Base-by-base conservation (phyloP, 2,888 invertebrate species). In the Ochropleura plecta region DNA sequence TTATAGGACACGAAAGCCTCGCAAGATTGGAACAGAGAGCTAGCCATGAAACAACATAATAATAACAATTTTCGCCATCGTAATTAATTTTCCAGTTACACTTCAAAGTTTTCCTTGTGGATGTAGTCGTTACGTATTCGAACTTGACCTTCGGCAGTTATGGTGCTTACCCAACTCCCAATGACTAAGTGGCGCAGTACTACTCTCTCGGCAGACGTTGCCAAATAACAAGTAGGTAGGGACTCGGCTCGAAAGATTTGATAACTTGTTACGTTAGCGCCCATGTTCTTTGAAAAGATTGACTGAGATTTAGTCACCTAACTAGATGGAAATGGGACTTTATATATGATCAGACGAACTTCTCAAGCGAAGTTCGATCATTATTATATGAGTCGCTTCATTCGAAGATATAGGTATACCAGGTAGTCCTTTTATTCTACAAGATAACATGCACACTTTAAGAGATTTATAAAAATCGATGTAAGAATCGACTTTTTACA, bases 121-220 rank as follows among this genome's bases (percentile, higher is more conserved):
- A 30, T 2, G 46, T 67, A 14, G 48, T n/a, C 14, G 20, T 68
- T 53, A 59, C 20, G 20, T 65, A 12, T 48, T 63, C 14, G 10
- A 3, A 49, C 49, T 68, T 79, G 80, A 80, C 75, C 80, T 79
- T 75, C 51, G 55, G 73, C 64, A 49, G 68, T 8, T 12, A 10
- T 30, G 44, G 16, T 55, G 60, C 40, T 48, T 59, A n/a, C 48
- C 42, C 3, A 6, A 10, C 6, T 16, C 51, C 14, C 60, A 49
- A 20, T 59, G 18, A 59, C 51, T 69, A 12, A 62, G 30, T 59
- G 79, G 55, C 75, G 75, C 67, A 70, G 16, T 53, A 12, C 16
- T 66, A 18, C 16, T 55, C 1, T 53, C 53, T 30, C 51, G 64
- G 40, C 62, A 12, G 16, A 42, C 42, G 60, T 64, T 79, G 79